phyloP scores from a whole-genome alignment of 2,888 invertebrate species.

The Xestia xanthographa region DNA sequence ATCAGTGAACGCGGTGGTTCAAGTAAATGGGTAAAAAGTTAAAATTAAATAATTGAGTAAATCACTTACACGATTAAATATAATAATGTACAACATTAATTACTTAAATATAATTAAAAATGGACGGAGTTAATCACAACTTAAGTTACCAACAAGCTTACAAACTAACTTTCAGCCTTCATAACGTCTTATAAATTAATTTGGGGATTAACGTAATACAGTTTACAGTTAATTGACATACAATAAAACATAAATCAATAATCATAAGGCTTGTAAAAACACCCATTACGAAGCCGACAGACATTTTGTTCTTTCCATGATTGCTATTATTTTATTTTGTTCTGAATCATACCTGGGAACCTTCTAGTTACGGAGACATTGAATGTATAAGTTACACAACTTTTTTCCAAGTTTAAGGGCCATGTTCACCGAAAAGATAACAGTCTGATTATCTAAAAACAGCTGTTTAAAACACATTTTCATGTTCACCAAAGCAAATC shows the following conservation, averaged over 20 bases:
- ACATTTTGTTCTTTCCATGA: too few species aligned
- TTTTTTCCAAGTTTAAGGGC: too few species aligned
- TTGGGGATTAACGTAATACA: conserved; percentile 9
- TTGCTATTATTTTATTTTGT: background rate
- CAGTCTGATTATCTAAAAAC: too few species aligned
- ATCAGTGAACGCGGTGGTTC: too few species aligned
- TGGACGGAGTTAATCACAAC: conserved; percentile 64
- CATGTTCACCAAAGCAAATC: too few species aligned
- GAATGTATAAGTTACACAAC: too few species aligned
- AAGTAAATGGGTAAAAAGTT: conserved; percentile 18
- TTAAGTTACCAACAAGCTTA: conserved; percentile 51
- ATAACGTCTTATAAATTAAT: conserved; percentile 50
- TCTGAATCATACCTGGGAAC: too few species aligned
- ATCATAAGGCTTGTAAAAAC: background rate
- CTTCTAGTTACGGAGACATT: too few species aligned
- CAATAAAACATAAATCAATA: background rate
- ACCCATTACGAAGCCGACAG: background rate
- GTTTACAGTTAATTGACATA: background rate
- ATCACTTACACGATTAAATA: conserved; percentile 14
- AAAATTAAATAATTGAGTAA: conserved; percentile 19
- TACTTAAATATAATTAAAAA: conserved; percentile 30
- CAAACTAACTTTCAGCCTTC: conserved; percentile 69
- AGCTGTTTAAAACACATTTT: too few species aligned
- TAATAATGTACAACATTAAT: conserved; percentile 52
- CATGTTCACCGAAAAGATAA: too few species aligned